phyloP scores from a whole-genome alignment of 2,113 vertebrate genomes.

The Actenoides lindsayi region DNA sequence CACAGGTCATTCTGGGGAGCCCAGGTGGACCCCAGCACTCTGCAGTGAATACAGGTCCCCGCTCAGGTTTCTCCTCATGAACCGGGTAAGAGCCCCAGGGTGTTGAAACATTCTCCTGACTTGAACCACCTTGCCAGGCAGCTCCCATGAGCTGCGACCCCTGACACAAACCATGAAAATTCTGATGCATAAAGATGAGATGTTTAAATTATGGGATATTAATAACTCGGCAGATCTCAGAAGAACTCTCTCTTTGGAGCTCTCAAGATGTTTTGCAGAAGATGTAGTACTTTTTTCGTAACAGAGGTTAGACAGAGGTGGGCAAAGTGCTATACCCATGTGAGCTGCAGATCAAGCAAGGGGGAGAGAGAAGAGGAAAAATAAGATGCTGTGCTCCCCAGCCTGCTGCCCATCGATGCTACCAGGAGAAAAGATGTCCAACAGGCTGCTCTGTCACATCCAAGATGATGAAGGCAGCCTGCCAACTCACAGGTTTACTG shows the following conservation, averaged over 20 bases:
- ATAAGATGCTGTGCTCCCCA: not conserved
- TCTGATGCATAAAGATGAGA: not conserved
- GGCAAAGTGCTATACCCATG: not conserved
- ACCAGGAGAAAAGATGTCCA: not conserved
- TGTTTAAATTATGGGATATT: conserved; percentile 16
- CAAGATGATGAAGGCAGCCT: not conserved
- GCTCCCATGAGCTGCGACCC: not conserved
- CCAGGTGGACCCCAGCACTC: not conserved
- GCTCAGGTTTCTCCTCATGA: not conserved
- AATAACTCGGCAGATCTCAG: conserved; percentile 12
- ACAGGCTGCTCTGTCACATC: conserved; percentile 16
- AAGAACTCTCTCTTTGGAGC: not conserved
- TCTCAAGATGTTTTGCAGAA: not conserved
- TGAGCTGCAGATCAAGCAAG: not conserved
- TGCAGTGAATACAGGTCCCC: not conserved
- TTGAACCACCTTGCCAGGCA: not conserved
- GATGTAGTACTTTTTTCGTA: not conserved
- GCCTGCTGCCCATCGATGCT: not conserved
- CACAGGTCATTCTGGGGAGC: not conserved
- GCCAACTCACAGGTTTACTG: conserved; percentile 31
- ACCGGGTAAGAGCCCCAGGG: not conserved
- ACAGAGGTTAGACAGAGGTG: not conserved
- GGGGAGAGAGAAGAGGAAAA: not conserved
- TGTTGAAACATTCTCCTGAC: not conserved
- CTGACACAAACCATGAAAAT: not conserved